phyloP scores from a whole-genome alignment of 2,797 vertebrate species.

The Sebastes glaucus region DNA sequence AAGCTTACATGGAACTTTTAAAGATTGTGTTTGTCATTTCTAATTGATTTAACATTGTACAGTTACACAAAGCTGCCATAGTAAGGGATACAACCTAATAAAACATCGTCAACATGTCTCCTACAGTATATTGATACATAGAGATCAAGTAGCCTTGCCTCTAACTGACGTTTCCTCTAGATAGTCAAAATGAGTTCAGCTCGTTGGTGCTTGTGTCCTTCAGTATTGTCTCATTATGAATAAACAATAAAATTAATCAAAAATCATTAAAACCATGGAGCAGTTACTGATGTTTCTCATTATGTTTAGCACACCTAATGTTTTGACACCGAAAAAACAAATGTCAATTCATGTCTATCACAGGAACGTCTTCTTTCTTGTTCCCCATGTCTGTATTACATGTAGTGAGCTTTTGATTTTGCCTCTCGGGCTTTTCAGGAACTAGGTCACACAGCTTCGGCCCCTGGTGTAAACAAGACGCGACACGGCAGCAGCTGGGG shows the following conservation, averaged over 20 bases:
- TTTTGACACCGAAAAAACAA: neutral
- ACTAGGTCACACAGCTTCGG: conserved; percentile 64
- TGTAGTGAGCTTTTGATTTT: conserved; percentile 27
- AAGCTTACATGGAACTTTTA: too few relatives aligned
- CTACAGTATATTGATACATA: neutral
- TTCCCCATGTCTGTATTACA: neutral
- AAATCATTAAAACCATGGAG: neutral
- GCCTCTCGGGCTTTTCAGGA: conserved; percentile 59
- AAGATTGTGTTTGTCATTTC: neutral
- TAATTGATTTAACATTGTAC: too few relatives aligned
- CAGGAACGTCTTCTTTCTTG: neutral
- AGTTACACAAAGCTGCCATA: neutral
- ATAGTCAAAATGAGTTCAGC: neutral
- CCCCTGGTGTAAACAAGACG: conserved; percentile 77
- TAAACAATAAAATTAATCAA: neutral
- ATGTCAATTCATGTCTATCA: neutral
- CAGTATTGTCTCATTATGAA: neutral
- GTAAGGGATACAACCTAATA: neutral
- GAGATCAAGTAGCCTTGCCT: neutral
- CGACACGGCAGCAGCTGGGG: conserved; percentile 69
- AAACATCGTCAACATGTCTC: neutral
- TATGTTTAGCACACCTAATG: neutral
- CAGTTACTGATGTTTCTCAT: neutral
- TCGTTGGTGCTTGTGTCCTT: neutral
- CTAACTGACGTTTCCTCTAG: neutral